These are phyloP conservation scores for Cotesia typhae DNA, from an alignment of 1,140 invertebrate species.

Conservation along the genomic window DNA sequence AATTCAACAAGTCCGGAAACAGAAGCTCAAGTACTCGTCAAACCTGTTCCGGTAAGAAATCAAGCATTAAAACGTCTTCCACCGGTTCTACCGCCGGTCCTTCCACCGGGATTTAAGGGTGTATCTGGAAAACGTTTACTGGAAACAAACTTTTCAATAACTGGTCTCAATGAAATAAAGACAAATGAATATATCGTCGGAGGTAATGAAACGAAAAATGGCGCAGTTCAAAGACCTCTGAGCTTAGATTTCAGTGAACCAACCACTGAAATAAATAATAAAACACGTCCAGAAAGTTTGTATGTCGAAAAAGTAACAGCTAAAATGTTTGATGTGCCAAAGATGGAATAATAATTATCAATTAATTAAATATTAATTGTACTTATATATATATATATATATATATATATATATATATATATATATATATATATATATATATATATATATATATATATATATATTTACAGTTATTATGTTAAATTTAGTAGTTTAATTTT, in stretches of 20 bases:
- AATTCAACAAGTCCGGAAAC: conserved; percentile 37
- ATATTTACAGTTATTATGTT: neutral
- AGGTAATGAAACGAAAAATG: conserved; percentile 30
- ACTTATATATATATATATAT: neutral
- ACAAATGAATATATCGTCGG: conserved; percentile 44
- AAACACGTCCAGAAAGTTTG: conserved; percentile 50
- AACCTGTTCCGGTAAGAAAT: conserved; percentile 57
- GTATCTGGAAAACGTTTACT: conserved; percentile 43
- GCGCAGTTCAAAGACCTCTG: conserved; percentile 49
- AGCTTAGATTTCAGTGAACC: conserved; percentile 52
- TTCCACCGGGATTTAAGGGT: conserved; percentile 26
- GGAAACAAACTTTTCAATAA: conserved; percentile 59
- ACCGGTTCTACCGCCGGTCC: neutral
- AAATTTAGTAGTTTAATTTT: neutral
- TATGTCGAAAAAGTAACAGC: conserved; percentile 51
- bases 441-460: neutral
- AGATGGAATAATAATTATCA: conserved; percentile 18
- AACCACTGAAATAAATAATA: conserved; percentile 39
- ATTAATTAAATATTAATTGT: conserved; percentile 2
- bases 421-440: neutral
- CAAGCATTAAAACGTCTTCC: conserved; percentile 35
- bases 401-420: too few relatives aligned
- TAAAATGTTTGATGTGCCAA: conserved; percentile 50
- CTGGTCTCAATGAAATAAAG: conserved; percentile 57
- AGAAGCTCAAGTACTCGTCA: conserved; percentile 48